Evolutionary conservation across 1,140 invertebrate genomes (phyloP), one percentile per base, ranked within the genome.

Genomic region (Metopolophium dirhodum): DNA sequence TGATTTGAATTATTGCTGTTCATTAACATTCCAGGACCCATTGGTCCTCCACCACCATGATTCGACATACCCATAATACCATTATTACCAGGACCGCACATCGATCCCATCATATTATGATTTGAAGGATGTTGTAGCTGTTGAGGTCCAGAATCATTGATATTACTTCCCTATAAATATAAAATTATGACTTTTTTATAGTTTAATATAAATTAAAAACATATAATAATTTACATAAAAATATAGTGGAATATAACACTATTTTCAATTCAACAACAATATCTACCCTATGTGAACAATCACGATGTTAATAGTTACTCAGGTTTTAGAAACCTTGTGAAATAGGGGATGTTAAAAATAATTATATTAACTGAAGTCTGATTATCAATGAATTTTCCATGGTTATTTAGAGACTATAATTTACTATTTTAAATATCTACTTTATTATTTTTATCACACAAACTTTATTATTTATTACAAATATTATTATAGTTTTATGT

Each of bases 1-100:
- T 37, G 37, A 45, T 90, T 90, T 30, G 89, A 68, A 90, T 90
- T 90, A 89, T 89, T 89, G 47, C 11, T 89, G 35, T 89, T 89
- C 26, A 90, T 90, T 26, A 90, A 20, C 82, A 87, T 86, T 35
- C 94, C 94, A 47, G 94, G 92, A 51, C 92, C 85, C 94, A 94
- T 94, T 41, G 82, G 51, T 26, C 91, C 91, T 23, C 90, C 77
- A 30, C 92, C 86, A 20, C 77, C 26, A 77, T 68, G 91, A 51
- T 82, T 88, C 30, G 88, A 45, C 90, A 91, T 87, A 22, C 93
- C 83, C 82, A 93, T 93, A 23, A 91, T 90, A 23, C 93, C 93
- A 54, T 82, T 86, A 47, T 91, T 90, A 23, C 90, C 91, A 37
- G 88, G 88, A 7, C 93, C 93, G 77, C 87, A 90, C 61, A 88